phyloP scores from a whole-genome alignment of 2,113 vertebrate genomes.

The Bombycilla garrulus region DNA sequence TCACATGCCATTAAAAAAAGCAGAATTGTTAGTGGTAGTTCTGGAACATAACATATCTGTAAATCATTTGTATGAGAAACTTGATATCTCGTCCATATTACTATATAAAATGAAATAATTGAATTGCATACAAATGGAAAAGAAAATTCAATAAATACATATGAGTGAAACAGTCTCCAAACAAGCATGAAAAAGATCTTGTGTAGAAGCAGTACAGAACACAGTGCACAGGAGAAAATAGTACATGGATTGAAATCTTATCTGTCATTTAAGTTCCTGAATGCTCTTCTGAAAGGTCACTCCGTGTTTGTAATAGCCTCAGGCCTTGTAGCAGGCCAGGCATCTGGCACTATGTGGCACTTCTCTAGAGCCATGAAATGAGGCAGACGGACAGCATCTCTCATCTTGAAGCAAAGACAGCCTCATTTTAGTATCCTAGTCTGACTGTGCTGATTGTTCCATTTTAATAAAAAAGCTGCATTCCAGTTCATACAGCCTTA shows the following conservation, averaged over 20 bases:
- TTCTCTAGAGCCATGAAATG: neutral
- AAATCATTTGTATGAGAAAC: neutral
- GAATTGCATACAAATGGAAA: neutral
- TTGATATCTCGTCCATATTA: neutral
- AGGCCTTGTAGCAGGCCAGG: neutral
- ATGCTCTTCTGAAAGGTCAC: neutral
- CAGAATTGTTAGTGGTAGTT: neutral
- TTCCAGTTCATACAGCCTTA: neutral
- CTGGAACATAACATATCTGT: neutral
- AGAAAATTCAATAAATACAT: neutral
- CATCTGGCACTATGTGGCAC: neutral
- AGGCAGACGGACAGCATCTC: rapidly evolving
- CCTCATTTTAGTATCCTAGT: neutral
- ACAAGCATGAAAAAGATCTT: neutral
- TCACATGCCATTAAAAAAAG: neutral
- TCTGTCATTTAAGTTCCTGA: neutral
- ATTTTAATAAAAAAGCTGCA: neutral
- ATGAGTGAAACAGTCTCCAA: neutral
- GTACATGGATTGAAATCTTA: neutral
- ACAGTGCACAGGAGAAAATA: neutral
- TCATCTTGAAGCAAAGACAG: neutral
- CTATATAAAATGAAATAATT: neutral
- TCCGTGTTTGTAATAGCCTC: neutral
- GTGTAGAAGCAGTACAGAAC: neutral
- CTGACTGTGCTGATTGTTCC: neutral